Evolutionary conservation across 2,797 vertebrate genomes (phyloP).

Genomic region (Clangula hyemalis): DNA sequence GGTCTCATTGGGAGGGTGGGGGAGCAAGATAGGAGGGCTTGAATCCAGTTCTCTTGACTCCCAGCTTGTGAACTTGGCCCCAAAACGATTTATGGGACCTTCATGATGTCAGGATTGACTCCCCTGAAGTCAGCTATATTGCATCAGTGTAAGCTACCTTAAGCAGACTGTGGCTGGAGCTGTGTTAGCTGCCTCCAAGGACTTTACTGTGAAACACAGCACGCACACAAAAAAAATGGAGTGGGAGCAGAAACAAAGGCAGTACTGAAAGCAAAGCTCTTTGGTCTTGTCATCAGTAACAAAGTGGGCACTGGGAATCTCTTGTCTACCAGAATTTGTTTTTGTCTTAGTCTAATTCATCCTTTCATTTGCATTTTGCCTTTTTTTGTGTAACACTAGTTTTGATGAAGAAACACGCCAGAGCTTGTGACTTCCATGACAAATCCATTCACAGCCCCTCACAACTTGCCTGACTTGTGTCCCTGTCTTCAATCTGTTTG

Average conservation of each 20-base stretch:
- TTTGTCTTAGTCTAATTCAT: conserved; percentile 15
- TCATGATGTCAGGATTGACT: conserved; percentile 38
- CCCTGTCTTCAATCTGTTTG: too few species aligned
- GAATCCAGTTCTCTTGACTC: conserved; percentile 1
- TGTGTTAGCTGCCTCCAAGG: conserved; percentile 1
- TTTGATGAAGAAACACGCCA: conserved; percentile 34
- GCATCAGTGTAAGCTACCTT: not conserved
- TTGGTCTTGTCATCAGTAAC: not conserved
- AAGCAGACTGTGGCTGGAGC: not conserved
- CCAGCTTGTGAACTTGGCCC: not conserved
- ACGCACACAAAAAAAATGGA: not conserved
- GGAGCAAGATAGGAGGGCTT: not conserved
- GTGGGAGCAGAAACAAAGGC: not conserved
- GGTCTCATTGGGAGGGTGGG: not conserved
- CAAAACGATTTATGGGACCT: conserved; percentile 8
- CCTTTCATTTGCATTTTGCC: not conserved
- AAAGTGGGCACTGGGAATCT: not conserved
- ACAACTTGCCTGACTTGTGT: not conserved
- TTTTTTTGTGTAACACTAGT: not conserved
- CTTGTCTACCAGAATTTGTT: not conserved
- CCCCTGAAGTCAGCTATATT: conserved; percentile 10
- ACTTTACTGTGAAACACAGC: not conserved
- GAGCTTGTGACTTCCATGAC: not conserved
- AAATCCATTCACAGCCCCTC: conserved; percentile 13
- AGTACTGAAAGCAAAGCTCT: not conserved